These are phyloP conservation scores for Mechanitis messenoides DNA, from an alignment of 2,888 invertebrate species.

Conservation along the genomic window DNA sequence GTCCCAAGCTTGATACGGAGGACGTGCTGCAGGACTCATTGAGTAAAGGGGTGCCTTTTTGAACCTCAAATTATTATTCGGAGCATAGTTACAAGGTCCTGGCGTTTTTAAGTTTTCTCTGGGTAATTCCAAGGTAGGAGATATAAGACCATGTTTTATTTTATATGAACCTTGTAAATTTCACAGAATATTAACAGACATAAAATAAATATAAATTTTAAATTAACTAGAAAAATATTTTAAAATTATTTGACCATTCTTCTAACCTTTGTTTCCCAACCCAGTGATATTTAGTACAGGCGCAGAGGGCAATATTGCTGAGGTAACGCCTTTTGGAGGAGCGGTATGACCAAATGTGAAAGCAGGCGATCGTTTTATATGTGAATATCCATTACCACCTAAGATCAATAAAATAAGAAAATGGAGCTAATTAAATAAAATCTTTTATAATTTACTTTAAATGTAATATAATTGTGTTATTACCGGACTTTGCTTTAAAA, in stretches of 20 bases:
- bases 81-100: conserved; percentile 50
- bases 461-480: too few relatives aligned
- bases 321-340: conserved; percentile 37
- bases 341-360: conserved; percentile 54
- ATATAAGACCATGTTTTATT: conserved; percentile 48
- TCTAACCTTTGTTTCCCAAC: conserved; percentile 41
- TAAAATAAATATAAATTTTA: neutral
- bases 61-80: conserved; percentile 29
- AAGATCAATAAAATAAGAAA: conserved; percentile 7
- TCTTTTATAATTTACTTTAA: neutral
- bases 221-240: neutral
- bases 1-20: conserved; percentile 48
- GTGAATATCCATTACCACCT: conserved; percentile 59
- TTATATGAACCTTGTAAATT: conserved; percentile 37
- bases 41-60: conserved; percentile 52
- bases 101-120: conserved; percentile 39
- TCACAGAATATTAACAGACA: neutral
- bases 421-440: neutral
- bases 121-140: conserved; percentile 37
- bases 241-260: neutral
- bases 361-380: conserved; percentile 59
- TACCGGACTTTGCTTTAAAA: too few relatives aligned
- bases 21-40: conserved; percentile 42
- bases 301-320: conserved; percentile 40
- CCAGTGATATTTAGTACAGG: conserved; percentile 45